Base-by-base conservation (phyloP, 2,888 invertebrate genomes). In the Cotesia congregata region DNA sequence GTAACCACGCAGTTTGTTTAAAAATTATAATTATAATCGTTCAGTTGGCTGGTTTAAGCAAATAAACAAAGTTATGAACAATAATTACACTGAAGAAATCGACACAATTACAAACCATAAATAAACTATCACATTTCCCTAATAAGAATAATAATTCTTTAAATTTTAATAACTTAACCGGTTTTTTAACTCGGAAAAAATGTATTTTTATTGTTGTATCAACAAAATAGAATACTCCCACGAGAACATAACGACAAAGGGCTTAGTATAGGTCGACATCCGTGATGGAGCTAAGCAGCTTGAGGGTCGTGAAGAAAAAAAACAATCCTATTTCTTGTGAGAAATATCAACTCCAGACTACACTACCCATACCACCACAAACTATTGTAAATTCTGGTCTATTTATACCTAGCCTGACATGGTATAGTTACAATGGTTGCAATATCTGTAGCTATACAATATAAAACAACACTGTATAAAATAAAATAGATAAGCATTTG, bases 251-350 rank as follows among this genome's bases (percentile, higher is more conserved):
- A 50, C 12, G 50, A 50, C 50, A 50, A 50, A 50, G 9, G 50
- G 12, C 50, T 50, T 9, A n/a, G n/a, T n/a, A n/a, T n/a, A 12
- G 50, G 12, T 50, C 2, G 50, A 50, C 50, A 50, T 50, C 50
- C 50, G 50, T 50, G 12, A 50, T 50, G 50, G 50, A 50, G 74
- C 75, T 68, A 73, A 40, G 67, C 75, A 68, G 61, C 79, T 74
- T 50, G 70, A 78, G 74, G 78, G 62, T 15, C 30, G 30, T 41
- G n/a, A n/a, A 67, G 40, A 60, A 71, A 67, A 67, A 61, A 12
- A 30, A 74, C 67, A 80, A 79, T 62, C 77, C 77, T 78, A 72
- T 78, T 77, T 68, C 78, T 79, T 78, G 79, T 75, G 81, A 80
- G 80, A 77, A 72, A 75, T 71, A 72, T 12, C 50, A 50, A 50